phyloP scores from a whole-genome alignment of 92 coral and sea anemone species.

The Pocillopora grandis region DNA sequence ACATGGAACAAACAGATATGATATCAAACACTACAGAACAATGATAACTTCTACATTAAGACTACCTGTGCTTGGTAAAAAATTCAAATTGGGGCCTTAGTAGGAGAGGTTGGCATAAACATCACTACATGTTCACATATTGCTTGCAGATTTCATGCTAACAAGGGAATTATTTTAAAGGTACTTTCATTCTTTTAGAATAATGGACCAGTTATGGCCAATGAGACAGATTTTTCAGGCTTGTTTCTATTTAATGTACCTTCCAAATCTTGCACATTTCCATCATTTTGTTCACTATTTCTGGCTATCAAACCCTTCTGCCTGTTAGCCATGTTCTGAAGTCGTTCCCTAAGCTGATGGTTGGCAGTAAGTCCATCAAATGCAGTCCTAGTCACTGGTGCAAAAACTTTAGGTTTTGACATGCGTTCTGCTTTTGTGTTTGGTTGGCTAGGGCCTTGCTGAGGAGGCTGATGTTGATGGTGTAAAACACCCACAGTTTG shows the following conservation, averaged over 20 bases:
- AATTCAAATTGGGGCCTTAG: too few relatives aligned
- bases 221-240: neutral
- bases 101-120: too few relatives aligned
- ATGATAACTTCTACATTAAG: too few relatives aligned
- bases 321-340: conserved; percentile 71
- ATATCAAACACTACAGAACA: too few relatives aligned
- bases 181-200: too few relatives aligned
- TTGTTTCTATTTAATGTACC: neutral
- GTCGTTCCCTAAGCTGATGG: conserved; percentile 67
- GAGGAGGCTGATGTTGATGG: neutral
- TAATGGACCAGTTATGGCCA: too few relatives aligned
- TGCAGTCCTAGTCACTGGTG: conserved; percentile 13
- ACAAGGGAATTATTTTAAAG: too few relatives aligned
- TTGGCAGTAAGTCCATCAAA: conserved; percentile 56
- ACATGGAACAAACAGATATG: too few relatives aligned
- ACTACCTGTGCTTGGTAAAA: too few relatives aligned
- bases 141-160: too few relatives aligned
- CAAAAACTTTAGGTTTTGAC: conserved; percentile 18
- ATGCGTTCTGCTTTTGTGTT: neutral
- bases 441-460: neutral
- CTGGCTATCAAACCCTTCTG: conserved; percentile 55
- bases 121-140: too few relatives aligned
- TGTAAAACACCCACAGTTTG: neutral
- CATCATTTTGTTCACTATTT: conserved; percentile 8
- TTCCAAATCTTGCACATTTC: neutral